Evolutionary conservation across 23 tunicate genomes (phyloP), one percentile per base, ranked within the genome.

Genomic region (Oikopleura albicans): DNA sequence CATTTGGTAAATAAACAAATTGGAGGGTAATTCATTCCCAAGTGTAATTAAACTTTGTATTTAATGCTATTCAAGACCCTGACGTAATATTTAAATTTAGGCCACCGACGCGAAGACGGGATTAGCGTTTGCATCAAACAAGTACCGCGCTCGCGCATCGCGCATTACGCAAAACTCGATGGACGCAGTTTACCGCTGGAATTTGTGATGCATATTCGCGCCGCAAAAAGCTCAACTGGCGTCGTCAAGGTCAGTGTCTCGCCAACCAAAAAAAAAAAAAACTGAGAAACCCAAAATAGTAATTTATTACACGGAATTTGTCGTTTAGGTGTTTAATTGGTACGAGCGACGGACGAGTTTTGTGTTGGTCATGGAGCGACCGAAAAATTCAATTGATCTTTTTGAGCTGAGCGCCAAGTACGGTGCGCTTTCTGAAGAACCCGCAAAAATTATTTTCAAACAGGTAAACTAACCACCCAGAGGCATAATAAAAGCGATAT

Each of bases 341-440:
- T 71, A 22, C 37, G 79, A 71, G 79, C 79, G 79, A 71, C 28
- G 31, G 35, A 16, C 79, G 4, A 71, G 79, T 29, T 71, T 71
- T 71, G 79, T 71, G 4, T 71, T 71, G 37, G 79, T 71, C 37
- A 71, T 71, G 79, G 79, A 71, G 31, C 28, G 37, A 37, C 79
- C 79, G 35, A 71, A 71, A 29, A 71, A 71, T 71, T 71, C 79
- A 71, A 29, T 71, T 71, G 79, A 71, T 71, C 35, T 71, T 16
- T 71, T 71, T 37, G 79, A 71, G 4, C 79, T 71, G 27, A 12
- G 34, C 31, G 33, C 79, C 31, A 71, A 31, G 31, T 71, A 71
- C 35, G 79, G 79, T 22, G 27, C 79, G 79, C 33, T 71, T 12
- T 2, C 28, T 2, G 79, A 71, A 71, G 79, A 71, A 16, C 79